Evolutionary conservation across 2,797 vertebrate species (phyloP).

Genomic region (Anas flavirostris): DNA sequence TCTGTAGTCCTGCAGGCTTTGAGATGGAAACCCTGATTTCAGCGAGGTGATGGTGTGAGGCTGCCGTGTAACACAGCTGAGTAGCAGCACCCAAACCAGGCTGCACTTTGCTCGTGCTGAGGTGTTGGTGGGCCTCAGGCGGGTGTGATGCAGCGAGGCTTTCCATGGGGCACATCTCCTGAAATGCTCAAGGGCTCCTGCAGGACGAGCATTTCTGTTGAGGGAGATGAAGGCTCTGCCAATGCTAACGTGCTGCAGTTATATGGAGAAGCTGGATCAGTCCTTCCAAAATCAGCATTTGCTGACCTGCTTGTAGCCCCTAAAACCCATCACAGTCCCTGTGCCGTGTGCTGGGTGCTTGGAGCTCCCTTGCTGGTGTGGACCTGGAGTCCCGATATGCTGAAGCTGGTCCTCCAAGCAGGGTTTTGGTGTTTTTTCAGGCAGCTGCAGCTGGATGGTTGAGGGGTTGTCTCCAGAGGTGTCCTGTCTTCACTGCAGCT

Average conservation of each 20-base stretch:
- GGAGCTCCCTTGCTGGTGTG: fast-evolving
- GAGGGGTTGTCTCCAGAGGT: neutral
- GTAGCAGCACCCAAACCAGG: fast-evolving
- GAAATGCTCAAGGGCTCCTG: fast-evolving
- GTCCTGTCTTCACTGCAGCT: neutral
- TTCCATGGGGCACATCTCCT: neutral
- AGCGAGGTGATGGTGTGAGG: fast-evolving
- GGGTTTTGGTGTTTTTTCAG: neutral
- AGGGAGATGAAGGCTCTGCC: neutral
- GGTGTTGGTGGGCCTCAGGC: fast-evolving
- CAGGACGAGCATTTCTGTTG: fast-evolving
- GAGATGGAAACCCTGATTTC: neutral
- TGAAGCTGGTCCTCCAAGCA: neutral
- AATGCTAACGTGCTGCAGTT: fast-evolving
- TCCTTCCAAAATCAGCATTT: neutral
- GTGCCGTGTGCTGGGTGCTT: fast-evolving
- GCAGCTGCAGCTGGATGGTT: neutral
- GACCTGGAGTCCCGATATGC: neutral
- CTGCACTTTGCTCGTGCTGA: neutral
- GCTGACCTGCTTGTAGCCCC: neutral
- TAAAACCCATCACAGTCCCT: neutral
- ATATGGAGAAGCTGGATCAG: neutral
- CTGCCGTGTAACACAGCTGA: fast-evolving
- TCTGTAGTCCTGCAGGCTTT: neutral
- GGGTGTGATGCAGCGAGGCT: fast-evolving